Conservation (phyloP, 2,888 invertebrate genomes). For the Cylloceria caligata region DNA sequence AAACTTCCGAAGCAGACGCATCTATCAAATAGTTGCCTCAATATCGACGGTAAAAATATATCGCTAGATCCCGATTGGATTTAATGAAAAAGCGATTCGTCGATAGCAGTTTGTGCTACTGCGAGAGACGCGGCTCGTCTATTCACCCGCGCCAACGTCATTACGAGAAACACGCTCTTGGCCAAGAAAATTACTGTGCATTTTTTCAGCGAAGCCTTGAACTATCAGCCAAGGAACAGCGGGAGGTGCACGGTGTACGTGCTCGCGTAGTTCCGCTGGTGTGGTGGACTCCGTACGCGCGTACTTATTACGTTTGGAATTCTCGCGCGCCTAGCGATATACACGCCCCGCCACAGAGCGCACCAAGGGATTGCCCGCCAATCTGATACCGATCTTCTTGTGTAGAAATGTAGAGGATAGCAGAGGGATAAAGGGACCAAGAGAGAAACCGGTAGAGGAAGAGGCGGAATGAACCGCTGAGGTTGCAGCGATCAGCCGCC, state of each 20-base stretch:
- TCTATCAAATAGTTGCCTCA: not conserved
- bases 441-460: slow-evolving; percentile 50
- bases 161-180: slow-evolving; percentile 60
- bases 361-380: slow-evolving; percentile 50
- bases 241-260: slow-evolving; percentile 44
- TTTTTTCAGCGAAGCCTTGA: slow-evolving; percentile 21
- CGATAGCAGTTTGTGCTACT: slow-evolving; percentile 14
- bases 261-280: slow-evolving; percentile 44
- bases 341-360: slow-evolving; percentile 12
- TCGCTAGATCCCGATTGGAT: not conserved
- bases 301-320: slow-evolving; percentile 67
- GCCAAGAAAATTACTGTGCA: slow-evolving; percentile 55
- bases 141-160: slow-evolving; percentile 61
- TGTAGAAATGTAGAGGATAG: slow-evolving; percentile 34
- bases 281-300: slow-evolving; percentile 45
- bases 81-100: not conserved
- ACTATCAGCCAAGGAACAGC: slow-evolving; percentile 31
- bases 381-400: slow-evolving; percentile 59
- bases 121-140: not conserved
- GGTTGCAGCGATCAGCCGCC: slow-evolving; percentile 37
- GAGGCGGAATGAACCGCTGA: slow-evolving; percentile 11
- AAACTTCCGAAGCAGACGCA: not conserved
- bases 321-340: slow-evolving; percentile 36
- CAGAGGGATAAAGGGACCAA: slow-evolving; percentile 59
- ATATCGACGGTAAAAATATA: not conserved